Percentiles rank a stretch among this genome's conserved stretches.
phyloP scores from a whole-genome alignment of 2,797 vertebrate species.

The Argyrosomus regius region DNA sequence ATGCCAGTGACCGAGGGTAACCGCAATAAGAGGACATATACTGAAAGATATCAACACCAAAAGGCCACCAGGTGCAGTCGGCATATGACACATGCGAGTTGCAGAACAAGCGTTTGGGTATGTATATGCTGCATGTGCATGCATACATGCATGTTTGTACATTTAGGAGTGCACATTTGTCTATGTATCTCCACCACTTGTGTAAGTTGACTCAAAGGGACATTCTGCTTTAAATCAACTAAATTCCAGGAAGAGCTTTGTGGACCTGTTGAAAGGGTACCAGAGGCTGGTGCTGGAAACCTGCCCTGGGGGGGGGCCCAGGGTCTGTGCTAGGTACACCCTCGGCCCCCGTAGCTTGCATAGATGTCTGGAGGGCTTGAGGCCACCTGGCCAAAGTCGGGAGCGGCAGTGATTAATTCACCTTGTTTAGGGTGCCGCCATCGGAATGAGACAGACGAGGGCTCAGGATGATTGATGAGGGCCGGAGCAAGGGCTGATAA shows the following conservation, averaged over 20 bases:
- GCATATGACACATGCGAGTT: slow-evolving; percentile 16
- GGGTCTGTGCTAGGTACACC: slow-evolving; percentile 25
- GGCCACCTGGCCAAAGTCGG: slow-evolving; percentile 91
- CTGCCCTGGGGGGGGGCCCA: slow-evolving; percentile 20
- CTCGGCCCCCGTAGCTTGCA: slow-evolving; percentile 62
- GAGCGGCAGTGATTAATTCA: slow-evolving; percentile 94
- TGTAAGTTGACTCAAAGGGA: slow-evolving; percentile 19
- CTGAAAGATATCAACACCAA: slow-evolving; percentile 56
- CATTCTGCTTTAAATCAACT: slow-evolving; percentile 35
- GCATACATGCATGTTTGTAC: background rate
- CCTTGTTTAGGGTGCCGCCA: slow-evolving; percentile 93
- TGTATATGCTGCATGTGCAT: background rate
- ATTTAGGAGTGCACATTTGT: background rate
- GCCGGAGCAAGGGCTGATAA: slow-evolving; percentile 92
- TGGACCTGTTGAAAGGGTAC: slow-evolving; percentile 55
- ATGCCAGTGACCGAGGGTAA: slow-evolving; percentile 63
- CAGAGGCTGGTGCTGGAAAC: slow-evolving; percentile 41
- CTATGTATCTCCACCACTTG: slow-evolving; percentile 8
- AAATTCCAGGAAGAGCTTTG: slow-evolving; percentile 35
- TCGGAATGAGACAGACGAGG: slow-evolving; percentile 90
- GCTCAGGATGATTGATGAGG: slow-evolving; percentile 92
- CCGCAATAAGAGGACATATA: slow-evolving; percentile 51
- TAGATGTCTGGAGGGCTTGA: slow-evolving; percentile 87
- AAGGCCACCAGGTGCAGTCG: slow-evolving; percentile 38
- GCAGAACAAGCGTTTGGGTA: slow-evolving; percentile 2